phyloP scores from a whole-genome alignment of 2,888 invertebrate genomes.

The Trachelus stipa region DNA sequence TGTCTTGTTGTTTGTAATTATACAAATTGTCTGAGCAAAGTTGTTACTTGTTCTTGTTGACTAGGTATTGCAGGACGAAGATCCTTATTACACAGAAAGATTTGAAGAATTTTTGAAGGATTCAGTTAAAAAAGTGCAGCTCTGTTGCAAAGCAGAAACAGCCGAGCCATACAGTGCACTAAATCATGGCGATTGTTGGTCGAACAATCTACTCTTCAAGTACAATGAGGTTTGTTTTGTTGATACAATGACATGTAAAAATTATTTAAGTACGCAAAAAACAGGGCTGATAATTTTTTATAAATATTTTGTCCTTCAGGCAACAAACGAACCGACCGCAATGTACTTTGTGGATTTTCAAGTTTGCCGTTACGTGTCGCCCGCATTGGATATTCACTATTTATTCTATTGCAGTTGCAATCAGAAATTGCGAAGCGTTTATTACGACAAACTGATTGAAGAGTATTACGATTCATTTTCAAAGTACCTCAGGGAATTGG shows the following conservation, averaged over 20 bases:
- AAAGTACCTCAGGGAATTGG: conserved; percentile 37
- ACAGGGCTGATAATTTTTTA: too few relatives aligned
- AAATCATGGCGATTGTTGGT: conserved; percentile 42
- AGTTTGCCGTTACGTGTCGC: conserved; percentile 39
- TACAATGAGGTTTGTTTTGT: conserved; percentile 33
- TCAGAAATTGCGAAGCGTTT: conserved; percentile 42
- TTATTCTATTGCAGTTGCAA: conserved; percentile 53
- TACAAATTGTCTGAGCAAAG: too few relatives aligned
- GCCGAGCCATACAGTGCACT: conserved; percentile 42
- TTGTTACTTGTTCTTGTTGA: not conserved
- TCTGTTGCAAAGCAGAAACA: not conserved
- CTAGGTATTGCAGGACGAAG: not conserved
- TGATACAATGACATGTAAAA: not conserved
- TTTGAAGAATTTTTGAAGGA: conserved; percentile 19
- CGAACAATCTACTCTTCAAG: conserved; percentile 41
- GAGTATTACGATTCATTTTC: conserved; percentile 53
- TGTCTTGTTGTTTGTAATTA: too few relatives aligned
- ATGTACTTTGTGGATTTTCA: conserved; percentile 42
- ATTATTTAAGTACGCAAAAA: not conserved
- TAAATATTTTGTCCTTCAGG: conserved; percentile 22
- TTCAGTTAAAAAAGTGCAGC: conserved; percentile 3
- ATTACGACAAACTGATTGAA: conserved; percentile 49
- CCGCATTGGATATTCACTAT: conserved; percentile 55
- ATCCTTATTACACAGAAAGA: conserved; percentile 25
- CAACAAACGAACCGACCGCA: conserved; percentile 27